phyloP scores from a whole-genome alignment of 2,113 vertebrate species.

The Ranitomeya imitator region DNA sequence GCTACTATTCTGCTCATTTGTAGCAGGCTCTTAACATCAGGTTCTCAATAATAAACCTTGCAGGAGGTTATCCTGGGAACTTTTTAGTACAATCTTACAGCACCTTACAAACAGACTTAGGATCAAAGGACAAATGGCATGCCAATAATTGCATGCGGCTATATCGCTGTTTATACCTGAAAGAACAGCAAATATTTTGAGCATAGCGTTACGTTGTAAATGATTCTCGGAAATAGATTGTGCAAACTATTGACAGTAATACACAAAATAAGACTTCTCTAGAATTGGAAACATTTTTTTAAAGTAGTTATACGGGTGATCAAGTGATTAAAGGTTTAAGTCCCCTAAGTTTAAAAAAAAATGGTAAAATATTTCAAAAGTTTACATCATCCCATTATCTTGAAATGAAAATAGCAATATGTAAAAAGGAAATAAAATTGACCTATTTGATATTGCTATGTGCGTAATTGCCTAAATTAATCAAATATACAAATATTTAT shows the following conservation, averaged over 20 bases:
- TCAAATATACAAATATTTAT: too few species aligned
- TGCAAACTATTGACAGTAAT: not conserved
- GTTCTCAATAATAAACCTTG: constrained; percentile 68
- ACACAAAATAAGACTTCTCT: not conserved
- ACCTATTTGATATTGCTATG: too few species aligned
- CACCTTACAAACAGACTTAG: constrained; percentile 61
- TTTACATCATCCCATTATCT: too few species aligned
- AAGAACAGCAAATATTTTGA: constrained; percentile 60
- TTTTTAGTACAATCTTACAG: constrained; percentile 67
- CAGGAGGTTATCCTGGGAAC: constrained; percentile 65
- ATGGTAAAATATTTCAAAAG: too few species aligned
- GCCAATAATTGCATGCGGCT: constrained; percentile 69
- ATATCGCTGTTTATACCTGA: constrained; percentile 59
- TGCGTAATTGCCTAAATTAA: too few species aligned
- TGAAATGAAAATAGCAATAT: too few species aligned
- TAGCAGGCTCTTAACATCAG: constrained; percentile 72
- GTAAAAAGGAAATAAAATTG: too few species aligned
- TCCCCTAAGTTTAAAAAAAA: too few species aligned
- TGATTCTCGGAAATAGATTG: not conserved
- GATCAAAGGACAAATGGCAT: constrained; percentile 70
- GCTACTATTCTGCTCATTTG: constrained; percentile 61
- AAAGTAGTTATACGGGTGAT: not conserved
- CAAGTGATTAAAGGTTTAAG: too few species aligned
- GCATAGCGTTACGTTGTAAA: not conserved
- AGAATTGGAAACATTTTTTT: not conserved